Evolutionary conservation across 1,140 invertebrate genomes (phyloP).

Genomic region (Trichoplusia ni): DNA sequence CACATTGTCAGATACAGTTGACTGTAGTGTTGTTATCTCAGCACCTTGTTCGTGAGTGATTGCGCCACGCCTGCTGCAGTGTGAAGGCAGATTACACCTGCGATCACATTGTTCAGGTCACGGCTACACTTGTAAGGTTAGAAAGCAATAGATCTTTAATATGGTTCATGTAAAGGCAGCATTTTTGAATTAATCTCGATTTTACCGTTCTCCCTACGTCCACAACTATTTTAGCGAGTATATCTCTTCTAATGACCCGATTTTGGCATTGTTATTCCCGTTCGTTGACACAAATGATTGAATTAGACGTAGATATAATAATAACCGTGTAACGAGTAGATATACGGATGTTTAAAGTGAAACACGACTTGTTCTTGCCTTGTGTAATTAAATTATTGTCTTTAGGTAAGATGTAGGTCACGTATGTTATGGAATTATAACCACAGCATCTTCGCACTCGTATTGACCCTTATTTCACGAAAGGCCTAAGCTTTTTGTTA

Average conservation of each 20-base stretch:
- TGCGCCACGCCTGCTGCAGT: background rate
- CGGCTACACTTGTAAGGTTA: too few relatives aligned
- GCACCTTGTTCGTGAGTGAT: background rate
- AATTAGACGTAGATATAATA: slow-evolving; percentile 25
- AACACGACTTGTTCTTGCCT: slow-evolving; percentile 39
- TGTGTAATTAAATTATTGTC: slow-evolving; percentile 33
- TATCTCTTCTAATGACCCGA: slow-evolving; percentile 23
- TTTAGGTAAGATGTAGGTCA: slow-evolving; percentile 29
- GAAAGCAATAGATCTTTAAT: too few relatives aligned
- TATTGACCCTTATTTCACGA: slow-evolving; percentile 14
- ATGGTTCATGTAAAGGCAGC: background rate
- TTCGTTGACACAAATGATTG: slow-evolving; percentile 20
- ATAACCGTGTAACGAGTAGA: slow-evolving; percentile 28
- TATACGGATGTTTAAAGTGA: slow-evolving; percentile 28
- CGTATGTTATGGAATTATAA: slow-evolving; percentile 25
- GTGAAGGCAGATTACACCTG: too few relatives aligned
- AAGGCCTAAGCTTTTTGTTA: slow-evolving; percentile 34
- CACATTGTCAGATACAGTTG: background rate
- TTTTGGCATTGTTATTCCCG: slow-evolving; percentile 29
- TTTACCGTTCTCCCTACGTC: slow-evolving; percentile 18
- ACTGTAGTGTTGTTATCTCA: too few relatives aligned
- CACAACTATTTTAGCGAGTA: slow-evolving; percentile 11
- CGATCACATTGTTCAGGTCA: too few relatives aligned
- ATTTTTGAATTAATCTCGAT: slow-evolving; percentile 23
- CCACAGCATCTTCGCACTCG: slow-evolving; percentile 28